A percentile compares a stretch with the other conserved stretches of the same genome.
Evolutionary conservation across 2,113 vertebrate genomes (phyloP).

Genomic region (Microtus richardsoni): DNA sequence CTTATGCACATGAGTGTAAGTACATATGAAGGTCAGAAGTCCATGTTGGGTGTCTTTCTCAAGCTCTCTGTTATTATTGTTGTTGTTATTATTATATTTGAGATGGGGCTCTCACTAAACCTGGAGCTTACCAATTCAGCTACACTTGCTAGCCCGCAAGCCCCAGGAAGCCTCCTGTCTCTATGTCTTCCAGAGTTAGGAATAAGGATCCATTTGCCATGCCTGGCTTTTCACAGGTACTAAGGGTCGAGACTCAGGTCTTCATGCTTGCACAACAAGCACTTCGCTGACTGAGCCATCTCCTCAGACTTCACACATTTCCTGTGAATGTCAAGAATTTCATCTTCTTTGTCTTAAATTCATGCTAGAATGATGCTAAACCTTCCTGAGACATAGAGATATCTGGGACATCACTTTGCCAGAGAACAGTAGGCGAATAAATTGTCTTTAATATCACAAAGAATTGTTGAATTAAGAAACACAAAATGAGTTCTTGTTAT

Average conservation of each 20-base stretch:
- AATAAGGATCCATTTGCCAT: too few relatives aligned
- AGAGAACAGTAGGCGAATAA: background rate
- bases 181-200: background rate
- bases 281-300: background rate
- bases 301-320: background rate
- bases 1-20: background rate
- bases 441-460: background rate
- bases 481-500: background rate
- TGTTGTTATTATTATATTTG: background rate
- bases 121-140: background rate
- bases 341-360: slow-evolving; percentile 16
- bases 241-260: too few relatives aligned
- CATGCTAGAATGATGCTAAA: background rate
- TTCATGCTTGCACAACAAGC: background rate
- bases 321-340: background rate
- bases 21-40: background rate
- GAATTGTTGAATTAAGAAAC: background rate
- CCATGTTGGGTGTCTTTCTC: background rate
- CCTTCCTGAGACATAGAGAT: background rate
- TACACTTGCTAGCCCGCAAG: background rate
- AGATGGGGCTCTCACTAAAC: background rate
- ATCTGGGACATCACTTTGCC: background rate
- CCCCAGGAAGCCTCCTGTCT: background rate
- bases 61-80: background rate
- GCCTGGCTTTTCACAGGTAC: background rate